These are phyloP conservation scores for Machimus atricapillus DNA, from an alignment of 2,888 invertebrate species.

Conservation along the genomic window DNA sequence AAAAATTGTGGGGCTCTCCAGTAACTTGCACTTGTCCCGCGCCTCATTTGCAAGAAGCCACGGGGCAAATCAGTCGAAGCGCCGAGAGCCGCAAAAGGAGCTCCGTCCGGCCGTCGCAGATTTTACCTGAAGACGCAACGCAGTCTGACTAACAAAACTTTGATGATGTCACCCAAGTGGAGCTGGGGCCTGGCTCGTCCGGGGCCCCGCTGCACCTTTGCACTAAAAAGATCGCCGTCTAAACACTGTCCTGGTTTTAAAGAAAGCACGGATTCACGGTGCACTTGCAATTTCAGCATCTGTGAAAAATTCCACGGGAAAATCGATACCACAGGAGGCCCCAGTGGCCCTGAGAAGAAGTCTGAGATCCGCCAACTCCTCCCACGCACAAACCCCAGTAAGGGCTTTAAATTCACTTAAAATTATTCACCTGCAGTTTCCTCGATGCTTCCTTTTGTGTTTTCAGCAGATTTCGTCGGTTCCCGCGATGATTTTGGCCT, in stretches of 20 bases:
- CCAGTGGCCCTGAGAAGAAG: background rate
- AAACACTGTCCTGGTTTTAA: background rate
- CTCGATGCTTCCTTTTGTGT: background rate
- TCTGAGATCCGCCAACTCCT: background rate
- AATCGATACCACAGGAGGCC: background rate
- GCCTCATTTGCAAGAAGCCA: background rate
- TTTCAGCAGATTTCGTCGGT: background rate
- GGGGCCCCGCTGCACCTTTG: background rate
- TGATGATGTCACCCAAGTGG: constrained; percentile 15
- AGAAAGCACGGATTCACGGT: background rate
- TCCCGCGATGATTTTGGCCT: background rate
- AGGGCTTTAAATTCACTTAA: background rate
- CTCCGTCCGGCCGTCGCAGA: background rate
- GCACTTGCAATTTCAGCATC: background rate
- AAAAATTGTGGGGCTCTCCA: background rate
- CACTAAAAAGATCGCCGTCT: background rate
- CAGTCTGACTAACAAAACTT: background rate
- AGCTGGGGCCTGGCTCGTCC: background rate
- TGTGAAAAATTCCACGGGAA: background rate
- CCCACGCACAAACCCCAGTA: background rate
- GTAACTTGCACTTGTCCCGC: background rate
- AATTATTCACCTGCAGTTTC: background rate
- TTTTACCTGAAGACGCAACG: background rate
- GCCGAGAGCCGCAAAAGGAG: background rate
- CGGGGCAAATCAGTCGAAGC: background rate